Conservation (phyloP, 1,140 invertebrate species). For the Drosophila hydei region DNA sequence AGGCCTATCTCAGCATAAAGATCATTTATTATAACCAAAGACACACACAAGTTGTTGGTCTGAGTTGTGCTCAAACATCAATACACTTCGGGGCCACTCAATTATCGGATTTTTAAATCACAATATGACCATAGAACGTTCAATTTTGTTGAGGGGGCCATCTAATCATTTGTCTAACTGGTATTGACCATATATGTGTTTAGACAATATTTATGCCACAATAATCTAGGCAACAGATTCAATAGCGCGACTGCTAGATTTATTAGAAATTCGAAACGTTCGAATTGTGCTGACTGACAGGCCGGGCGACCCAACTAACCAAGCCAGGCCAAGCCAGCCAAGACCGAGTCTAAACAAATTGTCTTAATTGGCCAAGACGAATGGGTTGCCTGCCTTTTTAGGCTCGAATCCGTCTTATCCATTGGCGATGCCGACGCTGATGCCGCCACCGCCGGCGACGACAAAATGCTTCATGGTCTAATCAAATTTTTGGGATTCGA, state of each 20-base stretch:
- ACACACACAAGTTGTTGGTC: slow-evolving; percentile 2
- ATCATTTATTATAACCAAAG: slow-evolving; percentile 19
- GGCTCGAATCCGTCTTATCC: slow-evolving; percentile 17
- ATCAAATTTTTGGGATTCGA: slow-evolving; percentile 32
- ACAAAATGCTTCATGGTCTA: slow-evolving; percentile 43
- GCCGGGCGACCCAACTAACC: slow-evolving; percentile 1
- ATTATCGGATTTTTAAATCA: slow-evolving; percentile 40
- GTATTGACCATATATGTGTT: slow-evolving; percentile 53
- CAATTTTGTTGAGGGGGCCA: slow-evolving; percentile 12
- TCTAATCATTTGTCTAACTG: slow-evolving; percentile 53
- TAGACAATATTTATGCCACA: slow-evolving; percentile 51
- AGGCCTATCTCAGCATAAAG: not conserved
- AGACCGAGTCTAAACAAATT: slow-evolving; percentile 54
- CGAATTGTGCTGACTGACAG: slow-evolving; percentile 31
- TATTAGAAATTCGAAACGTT: slow-evolving; percentile 49
- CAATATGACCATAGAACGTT: slow-evolving; percentile 30
- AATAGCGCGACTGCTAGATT: slow-evolving; percentile 36
- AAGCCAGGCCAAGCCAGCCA: slow-evolving; percentile 7
- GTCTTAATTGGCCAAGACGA: slow-evolving; percentile 66
- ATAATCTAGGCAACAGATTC: slow-evolving; percentile 33
- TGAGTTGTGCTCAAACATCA: slow-evolving; percentile 19
- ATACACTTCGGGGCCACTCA: slow-evolving; percentile 27
- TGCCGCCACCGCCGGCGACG: slow-evolving; percentile 26
- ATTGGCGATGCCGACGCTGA: slow-evolving; percentile 1
- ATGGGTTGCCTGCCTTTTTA: slow-evolving; percentile 54